Evolutionary conservation across 1,140 invertebrate species (phyloP).

Genomic region (Magallana gigas): DNA sequence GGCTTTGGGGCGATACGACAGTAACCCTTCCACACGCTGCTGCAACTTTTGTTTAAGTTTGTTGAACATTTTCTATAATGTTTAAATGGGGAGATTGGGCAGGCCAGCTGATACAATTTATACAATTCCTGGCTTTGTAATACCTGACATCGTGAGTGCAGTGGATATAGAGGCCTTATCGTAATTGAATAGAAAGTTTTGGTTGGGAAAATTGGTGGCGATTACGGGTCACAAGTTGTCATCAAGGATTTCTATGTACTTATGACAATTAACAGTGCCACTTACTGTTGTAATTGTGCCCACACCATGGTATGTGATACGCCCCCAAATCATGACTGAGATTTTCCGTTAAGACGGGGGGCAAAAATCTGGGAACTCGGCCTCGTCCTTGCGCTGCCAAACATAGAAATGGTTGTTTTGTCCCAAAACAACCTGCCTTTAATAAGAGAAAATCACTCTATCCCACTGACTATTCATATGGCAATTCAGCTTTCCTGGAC

Average conservation of each 20-base stretch:
- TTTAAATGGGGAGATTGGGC: neutral
- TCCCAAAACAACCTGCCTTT: slow-evolving; percentile 40
- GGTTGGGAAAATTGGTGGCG: slow-evolving; percentile 36
- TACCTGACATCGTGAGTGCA: slow-evolving; percentile 6
- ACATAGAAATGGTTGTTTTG: slow-evolving; percentile 27
- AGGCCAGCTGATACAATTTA: too few relatives aligned
- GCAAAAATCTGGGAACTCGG: slow-evolving; percentile 3
- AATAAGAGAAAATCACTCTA: slow-evolving; percentile 36
- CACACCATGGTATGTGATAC: slow-evolving; percentile 26
- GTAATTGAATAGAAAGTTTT: slow-evolving; percentile 39
- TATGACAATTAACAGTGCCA: slow-evolving; percentile 39
- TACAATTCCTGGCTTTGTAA: slow-evolving; percentile 16
- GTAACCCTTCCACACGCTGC: neutral
- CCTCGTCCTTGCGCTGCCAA: slow-evolving; percentile 38
- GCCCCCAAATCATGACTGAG: slow-evolving; percentile 45
- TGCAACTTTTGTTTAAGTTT: neutral
- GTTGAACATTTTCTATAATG: neutral
- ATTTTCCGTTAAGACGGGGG: slow-evolving; percentile 17
- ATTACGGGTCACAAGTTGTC: slow-evolving; percentile 47
- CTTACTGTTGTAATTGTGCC: slow-evolving; percentile 41
- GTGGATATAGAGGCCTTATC: slow-evolving; percentile 45
- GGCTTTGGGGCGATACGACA: too few relatives aligned
- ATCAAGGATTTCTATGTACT: slow-evolving; percentile 43
- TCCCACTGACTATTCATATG: slow-evolving; percentile 25
- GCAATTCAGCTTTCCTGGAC: slow-evolving; percentile 21